These are phyloP conservation scores for Nemapogon koenigi DNA, from an alignment of 2,888 invertebrate genomes.

Conservation along the genomic window DNA sequence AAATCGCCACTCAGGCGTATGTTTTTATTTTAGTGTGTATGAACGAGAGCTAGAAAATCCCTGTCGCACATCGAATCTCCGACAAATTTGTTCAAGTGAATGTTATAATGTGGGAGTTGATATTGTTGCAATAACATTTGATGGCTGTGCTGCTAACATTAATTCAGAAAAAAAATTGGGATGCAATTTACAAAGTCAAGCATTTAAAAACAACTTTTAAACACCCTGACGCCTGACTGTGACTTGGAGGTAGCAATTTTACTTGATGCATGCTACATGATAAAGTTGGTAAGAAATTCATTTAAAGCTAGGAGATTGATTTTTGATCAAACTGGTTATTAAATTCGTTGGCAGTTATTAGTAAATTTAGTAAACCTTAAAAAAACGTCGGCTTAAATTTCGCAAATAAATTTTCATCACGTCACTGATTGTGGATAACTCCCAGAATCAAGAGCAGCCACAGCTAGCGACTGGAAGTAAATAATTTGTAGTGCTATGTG, in stretches of 20 bases:
- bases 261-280: conserved; percentile 4
- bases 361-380: conserved; percentile 1
- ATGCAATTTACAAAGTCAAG: not conserved
- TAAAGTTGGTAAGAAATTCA: conserved; percentile 7
- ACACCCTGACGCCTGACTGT: conserved; percentile 16
- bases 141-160: not conserved
- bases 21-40: conserved; percentile 10
- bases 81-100: conserved; percentile 10
- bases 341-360: conserved; percentile 5
- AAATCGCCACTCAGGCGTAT: conserved; percentile 16
- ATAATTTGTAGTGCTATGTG: too few relatives aligned
- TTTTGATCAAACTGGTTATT: not conserved
- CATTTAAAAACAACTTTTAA: conserved; percentile 12
- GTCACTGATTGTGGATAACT: too few relatives aligned
- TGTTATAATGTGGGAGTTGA: conserved; percentile 9
- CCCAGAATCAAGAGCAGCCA: too few relatives aligned
- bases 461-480: too few relatives aligned
- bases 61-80: conserved; percentile 7
- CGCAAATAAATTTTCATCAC: conserved; percentile 13
- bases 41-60: conserved; percentile 18
- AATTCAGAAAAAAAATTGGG: not conserved
- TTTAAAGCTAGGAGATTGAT: conserved; percentile 1
- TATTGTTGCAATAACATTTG: conserved; percentile 13
- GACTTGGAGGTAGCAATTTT: conserved; percentile 3
- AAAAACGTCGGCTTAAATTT: conserved; percentile 7